Evolutionary conservation across 1,140 invertebrate species (phyloP), one percentile per base, ranked within the genome.

Genomic region (Meloidogyne exigua): DNA sequence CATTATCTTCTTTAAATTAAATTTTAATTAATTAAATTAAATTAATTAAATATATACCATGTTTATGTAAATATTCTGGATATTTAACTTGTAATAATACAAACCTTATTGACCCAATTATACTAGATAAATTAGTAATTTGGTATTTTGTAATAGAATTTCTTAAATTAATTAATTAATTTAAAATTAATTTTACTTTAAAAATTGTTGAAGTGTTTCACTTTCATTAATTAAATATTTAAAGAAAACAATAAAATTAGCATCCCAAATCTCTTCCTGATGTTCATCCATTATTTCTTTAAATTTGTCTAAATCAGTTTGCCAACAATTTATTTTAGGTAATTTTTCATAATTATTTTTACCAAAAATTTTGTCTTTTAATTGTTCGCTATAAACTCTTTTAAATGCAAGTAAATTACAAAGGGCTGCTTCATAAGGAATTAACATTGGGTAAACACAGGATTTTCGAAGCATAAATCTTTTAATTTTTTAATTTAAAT

Each of bases 301-400:
- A 57, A 57, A n/a, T 57, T 57, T n/a, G 7, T 4, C 18, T 49
- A 57, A n/a, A 57, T n/a, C 18, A 4, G 1, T 7, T n/a, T n/a
- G n/a, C 18, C 2, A n/a, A 57, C 49, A 57, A 57, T 57, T 57
- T 57, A 57, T n/a, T 57, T 57, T 21, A n/a, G 49, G 18, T n/a
- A n/a, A 57, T 57, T 57, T 57, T 57, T 57, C 21, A n/a, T 57
- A 57, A n/a, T n/a, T n/a, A n/a, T 57, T 57, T 57, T 57, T n/a
- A 1, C 49, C 49, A 57, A n/a, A 57, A n/a, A 57, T 57, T 57
- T n/a, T 57, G 2, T n/a, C 7, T n/a, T 57, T 57, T 57, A 57
- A 57, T n/a, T n/a, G 18, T 4, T n/a, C 49, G 21, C 21, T 57
- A 57, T 57, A 57, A n/a, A 5, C 9, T n/a, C 49, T n/a, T 57